Evolutionary conservation across 1,140 invertebrate species (phyloP).

Genomic region (Mizuhopecten yessoensis): DNA sequence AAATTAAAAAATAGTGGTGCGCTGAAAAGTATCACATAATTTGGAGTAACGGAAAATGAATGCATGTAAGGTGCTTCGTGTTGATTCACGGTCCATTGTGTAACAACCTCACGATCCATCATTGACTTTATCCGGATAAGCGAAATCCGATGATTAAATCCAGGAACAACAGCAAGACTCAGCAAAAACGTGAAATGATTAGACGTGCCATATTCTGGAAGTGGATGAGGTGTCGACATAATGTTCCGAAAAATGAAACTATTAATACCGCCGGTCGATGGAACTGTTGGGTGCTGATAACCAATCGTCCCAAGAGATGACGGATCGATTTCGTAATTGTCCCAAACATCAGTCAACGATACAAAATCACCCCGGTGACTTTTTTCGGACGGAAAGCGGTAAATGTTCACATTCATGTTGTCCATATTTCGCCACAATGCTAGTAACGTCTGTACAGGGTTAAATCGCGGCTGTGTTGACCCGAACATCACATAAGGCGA

Average conservation of each 20-base stretch:
- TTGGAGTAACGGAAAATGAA: constrained; percentile 77
- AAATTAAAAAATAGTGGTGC: constrained; percentile 76
- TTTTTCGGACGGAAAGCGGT: constrained; percentile 61
- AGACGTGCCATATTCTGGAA: constrained; percentile 73
- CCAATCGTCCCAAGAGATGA: constrained; percentile 64
- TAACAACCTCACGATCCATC: constrained; percentile 69
- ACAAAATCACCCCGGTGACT: constrained; percentile 64
- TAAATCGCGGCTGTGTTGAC: constrained; percentile 72
- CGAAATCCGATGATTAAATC: constrained; percentile 66
- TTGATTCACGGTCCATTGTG: constrained; percentile 65
- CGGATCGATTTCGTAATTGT: constrained; percentile 73
- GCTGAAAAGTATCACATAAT: constrained; percentile 76
- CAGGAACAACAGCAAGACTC: constrained; percentile 70
- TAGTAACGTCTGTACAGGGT: constrained; percentile 66
- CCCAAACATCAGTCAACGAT: constrained; percentile 79
- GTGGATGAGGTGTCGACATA: constrained; percentile 78
- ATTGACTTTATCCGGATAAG: constrained; percentile 72
- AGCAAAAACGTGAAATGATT: constrained; percentile 74
- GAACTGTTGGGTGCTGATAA: constrained; percentile 50
- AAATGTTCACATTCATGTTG: constrained; percentile 81
- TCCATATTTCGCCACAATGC: constrained; percentile 75
- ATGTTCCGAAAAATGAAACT: constrained; percentile 67
- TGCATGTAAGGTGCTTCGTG: constrained; percentile 80
- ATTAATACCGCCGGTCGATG: not conserved
- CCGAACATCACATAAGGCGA: constrained; percentile 78